Base-by-base conservation (phyloP, 2,797 vertebrate genomes). In the Buphagus erythrorhynchus region DNA sequence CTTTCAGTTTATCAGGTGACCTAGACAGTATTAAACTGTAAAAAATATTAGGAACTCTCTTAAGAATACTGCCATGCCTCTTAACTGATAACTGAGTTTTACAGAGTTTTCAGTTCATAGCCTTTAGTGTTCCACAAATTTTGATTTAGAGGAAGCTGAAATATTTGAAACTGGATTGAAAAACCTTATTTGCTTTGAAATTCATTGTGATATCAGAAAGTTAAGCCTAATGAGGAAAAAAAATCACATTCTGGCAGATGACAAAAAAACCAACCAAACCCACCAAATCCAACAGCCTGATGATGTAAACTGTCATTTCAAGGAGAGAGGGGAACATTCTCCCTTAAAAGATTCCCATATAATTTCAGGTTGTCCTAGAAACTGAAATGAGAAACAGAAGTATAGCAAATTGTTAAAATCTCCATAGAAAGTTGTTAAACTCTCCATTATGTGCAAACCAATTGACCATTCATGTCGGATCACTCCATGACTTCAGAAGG, bases 1-100 rank as follows among this genome's bases (percentile, higher is more conserved):
- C 92, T 97, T 88, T 69, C 94, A 95, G 91, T 95, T 95, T 94
- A 96, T 96, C 96, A 96, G 95, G 68, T 96, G 91, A 94, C 77
- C 78, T 90, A 94, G 81, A 96, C 71, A 92, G 67, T 69, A 75
- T 75, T 79, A 88, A 86, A 80, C 76, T 59, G 88, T 61, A 92
- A 89, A 96, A 88, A 71, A 84, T 78, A 90, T 58, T 35, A 24
- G 67, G 95, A 94, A 72, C 29, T 51, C 85, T 87, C 72, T 48
- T 86, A 93, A 86, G 63, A 84, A 68, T 92, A 94, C 55, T 72
- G 40, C 45, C 68, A 55, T 86, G 61, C 86, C 38, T 95, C 65
- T 96, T 94, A 62, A 89, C 93, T 54, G 42, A 58, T 86, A 66
- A 89, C 28, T 81, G 71, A 46, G 22, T 93, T 94, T 91, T 67